phyloP scores from a whole-genome alignment of 2,797 vertebrate species.

The Huso huso region DNA sequence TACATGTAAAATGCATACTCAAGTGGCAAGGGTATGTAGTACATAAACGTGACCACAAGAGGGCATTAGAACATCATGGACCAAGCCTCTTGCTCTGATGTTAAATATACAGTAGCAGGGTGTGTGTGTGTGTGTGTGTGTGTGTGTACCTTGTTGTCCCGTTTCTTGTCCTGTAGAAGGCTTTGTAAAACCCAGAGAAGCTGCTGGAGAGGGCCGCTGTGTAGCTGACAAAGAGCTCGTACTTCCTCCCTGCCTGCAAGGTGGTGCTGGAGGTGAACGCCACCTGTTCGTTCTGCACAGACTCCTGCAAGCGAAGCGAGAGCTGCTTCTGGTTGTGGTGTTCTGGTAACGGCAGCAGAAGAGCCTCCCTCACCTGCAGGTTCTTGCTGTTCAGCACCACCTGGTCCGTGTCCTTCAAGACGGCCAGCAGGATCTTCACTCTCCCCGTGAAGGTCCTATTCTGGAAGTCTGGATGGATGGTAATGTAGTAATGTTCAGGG shows the following conservation, averaged over 20 bases:
- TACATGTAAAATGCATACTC: too few species aligned
- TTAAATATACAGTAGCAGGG: too few species aligned
- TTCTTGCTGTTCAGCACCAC: conserved; percentile 20
- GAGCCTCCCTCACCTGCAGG: conserved; percentile 9
- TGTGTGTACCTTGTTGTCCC: conserved; percentile 9
- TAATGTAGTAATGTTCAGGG: conserved; percentile 20
- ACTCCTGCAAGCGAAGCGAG: conserved; percentile 15
- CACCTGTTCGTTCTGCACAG: conserved; percentile 7
- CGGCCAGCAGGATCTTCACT: conserved; percentile 15
- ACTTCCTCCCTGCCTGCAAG: conserved; percentile 11
- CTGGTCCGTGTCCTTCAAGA: conserved; percentile 5
- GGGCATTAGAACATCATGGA: too few species aligned
- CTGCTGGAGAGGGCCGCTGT: conserved; percentile 15
- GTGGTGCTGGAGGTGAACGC: conserved; percentile 11
- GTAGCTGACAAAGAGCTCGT: conserved; percentile 16
- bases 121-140: too few species aligned
- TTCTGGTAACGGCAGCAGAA: conserved; percentile 6
- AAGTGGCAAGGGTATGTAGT: too few species aligned
- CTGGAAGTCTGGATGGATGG: conserved; percentile 16
- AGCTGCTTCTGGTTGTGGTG: not conserved
- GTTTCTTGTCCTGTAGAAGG: conserved; percentile 14
- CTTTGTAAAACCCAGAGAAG: conserved; percentile 18
- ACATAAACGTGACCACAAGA: too few species aligned
- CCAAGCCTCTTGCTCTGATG: too few species aligned
- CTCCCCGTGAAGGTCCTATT: conserved; percentile 10